Conservation (phyloP, 1,140 invertebrate genomes). For the Drosophila jambulina region DNA sequence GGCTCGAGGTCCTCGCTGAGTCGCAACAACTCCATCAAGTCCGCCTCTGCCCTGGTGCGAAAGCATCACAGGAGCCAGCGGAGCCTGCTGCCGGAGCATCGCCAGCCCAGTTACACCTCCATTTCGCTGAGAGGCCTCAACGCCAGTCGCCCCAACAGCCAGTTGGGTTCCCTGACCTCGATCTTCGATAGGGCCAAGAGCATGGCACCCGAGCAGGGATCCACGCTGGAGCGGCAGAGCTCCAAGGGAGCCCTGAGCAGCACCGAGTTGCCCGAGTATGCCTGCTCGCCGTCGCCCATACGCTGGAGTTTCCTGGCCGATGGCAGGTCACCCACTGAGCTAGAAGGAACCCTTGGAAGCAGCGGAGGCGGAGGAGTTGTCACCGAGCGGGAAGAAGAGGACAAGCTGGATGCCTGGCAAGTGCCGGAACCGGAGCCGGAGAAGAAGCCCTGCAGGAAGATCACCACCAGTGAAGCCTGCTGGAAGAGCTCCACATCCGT, state of each 20-base stretch:
- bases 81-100: slow-evolving; percentile 56
- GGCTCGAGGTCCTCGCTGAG: slow-evolving; percentile 80
- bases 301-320: slow-evolving; percentile 84
- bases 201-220: slow-evolving; percentile 53
- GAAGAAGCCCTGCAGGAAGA: slow-evolving; percentile 63
- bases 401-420: slow-evolving; percentile 60
- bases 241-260: slow-evolving; percentile 76
- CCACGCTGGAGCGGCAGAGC: slow-evolving; percentile 77
- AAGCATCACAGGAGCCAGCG: slow-evolving; percentile 59
- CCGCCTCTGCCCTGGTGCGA: slow-evolving; percentile 71
- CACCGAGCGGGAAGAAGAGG: slow-evolving; percentile 16
- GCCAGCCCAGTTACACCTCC: slow-evolving; percentile 81
- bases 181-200: slow-evolving; percentile 80
- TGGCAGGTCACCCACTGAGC: slow-evolving; percentile 72
- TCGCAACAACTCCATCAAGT: slow-evolving; percentile 82
- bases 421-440: slow-evolving; percentile 59
- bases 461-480: slow-evolving; percentile 44
- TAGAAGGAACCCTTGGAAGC: slow-evolving; percentile 53
- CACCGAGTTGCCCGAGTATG: slow-evolving; percentile 78
- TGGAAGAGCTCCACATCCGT: slow-evolving; percentile 46
- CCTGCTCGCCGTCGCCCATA: slow-evolving; percentile 81
- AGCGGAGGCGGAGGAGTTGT: slow-evolving; percentile 24
- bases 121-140: slow-evolving; percentile 77
- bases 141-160: slow-evolving; percentile 70
- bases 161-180: slow-evolving; percentile 78